A percentile compares a stretch with the other conserved stretches of the same genome.
phyloP scores from a whole-genome alignment of 2,113 vertebrate genomes.

The Hippocampus comes region DNA sequence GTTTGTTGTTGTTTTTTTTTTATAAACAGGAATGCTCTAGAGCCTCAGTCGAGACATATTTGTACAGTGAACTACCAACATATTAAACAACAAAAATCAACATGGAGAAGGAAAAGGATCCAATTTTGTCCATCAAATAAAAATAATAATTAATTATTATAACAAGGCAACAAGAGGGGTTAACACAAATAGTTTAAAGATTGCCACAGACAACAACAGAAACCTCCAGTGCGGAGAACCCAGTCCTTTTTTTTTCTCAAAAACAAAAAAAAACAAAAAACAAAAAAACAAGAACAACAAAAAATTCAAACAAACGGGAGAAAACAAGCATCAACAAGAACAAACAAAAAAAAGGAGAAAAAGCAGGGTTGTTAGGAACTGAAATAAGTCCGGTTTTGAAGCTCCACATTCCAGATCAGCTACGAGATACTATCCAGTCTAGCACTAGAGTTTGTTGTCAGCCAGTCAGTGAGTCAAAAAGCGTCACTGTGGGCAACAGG shows the following conservation, averaged over 20 bases:
- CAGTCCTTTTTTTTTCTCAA: conserved; percentile 40
- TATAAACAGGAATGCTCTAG: conserved; percentile 90
- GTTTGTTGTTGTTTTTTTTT: background rate
- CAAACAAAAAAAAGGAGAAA: conserved; percentile 57
- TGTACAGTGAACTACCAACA: conserved; percentile 85
- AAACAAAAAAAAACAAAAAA: conserved; percentile 57
- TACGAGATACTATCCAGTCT: conserved; percentile 41
- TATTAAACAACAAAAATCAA: conserved; percentile 74
- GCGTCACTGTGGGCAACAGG: background rate
- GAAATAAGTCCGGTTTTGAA: conserved; percentile 70
- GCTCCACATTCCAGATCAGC: conserved; percentile 50
- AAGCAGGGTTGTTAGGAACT: conserved; percentile 80
- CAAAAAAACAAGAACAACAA: conserved; percentile 70
- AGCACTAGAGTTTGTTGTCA: conserved; percentile 10
- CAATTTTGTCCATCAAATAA: conserved; percentile 53
- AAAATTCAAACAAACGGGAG: conserved; percentile 38
- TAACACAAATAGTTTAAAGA: conserved; percentile 83
- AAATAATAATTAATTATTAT: conserved; percentile 59
- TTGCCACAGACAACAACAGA: conserved; percentile 88
- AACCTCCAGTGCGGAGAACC: conserved; percentile 82
- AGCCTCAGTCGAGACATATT: conserved; percentile 79
- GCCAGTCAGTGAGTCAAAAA: background rate
- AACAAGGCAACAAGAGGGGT: conserved; percentile 57
- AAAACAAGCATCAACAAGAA: conserved; percentile 65
- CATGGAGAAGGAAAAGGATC: conserved; percentile 42